Evolutionary conservation across 2,113 vertebrate species (phyloP).

Genomic region (Coryphaenoides rupestris): DNA sequence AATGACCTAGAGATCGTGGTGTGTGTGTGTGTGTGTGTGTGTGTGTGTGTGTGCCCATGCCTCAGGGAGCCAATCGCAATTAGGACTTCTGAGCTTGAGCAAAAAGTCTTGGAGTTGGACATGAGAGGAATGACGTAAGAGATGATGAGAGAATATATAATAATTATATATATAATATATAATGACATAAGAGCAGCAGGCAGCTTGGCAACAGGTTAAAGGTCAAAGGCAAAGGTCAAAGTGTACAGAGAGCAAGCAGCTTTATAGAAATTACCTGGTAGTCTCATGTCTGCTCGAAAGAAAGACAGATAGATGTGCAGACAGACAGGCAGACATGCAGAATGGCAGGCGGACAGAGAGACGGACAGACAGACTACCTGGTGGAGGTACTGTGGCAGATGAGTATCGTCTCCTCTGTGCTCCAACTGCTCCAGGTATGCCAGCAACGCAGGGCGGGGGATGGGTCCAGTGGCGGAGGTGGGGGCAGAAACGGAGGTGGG

Average conservation of each 20-base stretch:
- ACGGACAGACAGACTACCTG: conserved; percentile 56
- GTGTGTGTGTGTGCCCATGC: conserved; percentile 6
- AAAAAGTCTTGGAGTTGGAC: conserved; percentile 16
- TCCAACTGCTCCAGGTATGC: conserved; percentile 54
- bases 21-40: not conserved
- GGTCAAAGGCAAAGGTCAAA: not conserved
- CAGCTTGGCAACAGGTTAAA: no score
- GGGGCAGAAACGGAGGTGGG: conserved; percentile 20
- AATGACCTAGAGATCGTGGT: no score
- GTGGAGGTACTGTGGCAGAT: conserved; percentile 70
- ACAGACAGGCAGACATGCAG: conserved; percentile 1
- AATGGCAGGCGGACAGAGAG: not conserved
- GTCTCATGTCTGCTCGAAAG: not conserved
- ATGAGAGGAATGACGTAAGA: conserved; percentile 5
- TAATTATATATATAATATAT: no score
- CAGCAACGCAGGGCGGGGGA: conserved; percentile 24
- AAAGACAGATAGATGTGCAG: not conserved
- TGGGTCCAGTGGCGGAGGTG: conserved; percentile 25
- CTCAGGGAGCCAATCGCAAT: conserved; percentile 31
- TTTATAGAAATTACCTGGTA: not conserved
- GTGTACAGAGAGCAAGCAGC: not conserved
- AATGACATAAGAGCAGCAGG: not conserved
- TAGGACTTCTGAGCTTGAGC: conserved; percentile 12
- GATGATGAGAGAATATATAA: not conserved
- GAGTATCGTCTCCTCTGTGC: conserved; percentile 60